phyloP scores from a whole-genome alignment of 2,888 invertebrate species.

The Volucella inanis region DNA sequence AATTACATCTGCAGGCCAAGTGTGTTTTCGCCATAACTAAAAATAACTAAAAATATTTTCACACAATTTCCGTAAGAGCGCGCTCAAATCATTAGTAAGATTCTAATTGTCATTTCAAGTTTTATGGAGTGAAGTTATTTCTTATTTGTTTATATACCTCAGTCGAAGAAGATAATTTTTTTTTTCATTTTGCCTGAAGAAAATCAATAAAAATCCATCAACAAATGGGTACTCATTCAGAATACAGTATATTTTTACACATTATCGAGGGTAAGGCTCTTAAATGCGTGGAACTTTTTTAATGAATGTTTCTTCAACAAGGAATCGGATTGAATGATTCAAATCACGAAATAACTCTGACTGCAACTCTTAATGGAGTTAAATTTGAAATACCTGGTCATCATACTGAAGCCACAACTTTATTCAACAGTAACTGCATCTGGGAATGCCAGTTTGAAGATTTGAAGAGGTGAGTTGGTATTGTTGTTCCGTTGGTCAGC shows the following conservation, averaged over 20 bases:
- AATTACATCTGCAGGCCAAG: too few species aligned
- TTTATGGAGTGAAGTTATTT: slow-evolving; percentile 15
- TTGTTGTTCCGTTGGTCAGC: background rate
- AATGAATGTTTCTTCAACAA: slow-evolving; percentile 76
- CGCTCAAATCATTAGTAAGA: background rate
- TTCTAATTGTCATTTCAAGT: slow-evolving; percentile 9
- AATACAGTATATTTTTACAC: slow-evolving; percentile 80
- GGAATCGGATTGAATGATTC: slow-evolving; percentile 85
- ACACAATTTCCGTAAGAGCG: slow-evolving; percentile 7
- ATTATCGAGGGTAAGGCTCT: slow-evolving; percentile 79
- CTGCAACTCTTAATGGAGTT: slow-evolving; percentile 87
- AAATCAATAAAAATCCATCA: background rate
- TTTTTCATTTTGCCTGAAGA: background rate
- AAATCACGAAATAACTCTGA: slow-evolving; percentile 84
- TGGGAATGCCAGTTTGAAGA: slow-evolving; percentile 91
- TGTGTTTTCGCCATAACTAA: background rate
- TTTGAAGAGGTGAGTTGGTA: slow-evolving; percentile 85
- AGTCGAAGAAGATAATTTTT: slow-evolving; percentile 1
- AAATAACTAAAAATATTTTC: slow-evolving; percentile 1
- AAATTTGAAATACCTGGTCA: slow-evolving; percentile 88
- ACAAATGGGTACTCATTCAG: slow-evolving; percentile 35
- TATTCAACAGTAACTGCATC: slow-evolving; percentile 89
- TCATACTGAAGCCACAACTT: slow-evolving; percentile 85
- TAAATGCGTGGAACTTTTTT: background rate
- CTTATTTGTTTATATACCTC: slow-evolving; percentile 57